Base-by-base conservation (phyloP, 1,140 invertebrate genomes). In the Heterodera carotae region DNA sequence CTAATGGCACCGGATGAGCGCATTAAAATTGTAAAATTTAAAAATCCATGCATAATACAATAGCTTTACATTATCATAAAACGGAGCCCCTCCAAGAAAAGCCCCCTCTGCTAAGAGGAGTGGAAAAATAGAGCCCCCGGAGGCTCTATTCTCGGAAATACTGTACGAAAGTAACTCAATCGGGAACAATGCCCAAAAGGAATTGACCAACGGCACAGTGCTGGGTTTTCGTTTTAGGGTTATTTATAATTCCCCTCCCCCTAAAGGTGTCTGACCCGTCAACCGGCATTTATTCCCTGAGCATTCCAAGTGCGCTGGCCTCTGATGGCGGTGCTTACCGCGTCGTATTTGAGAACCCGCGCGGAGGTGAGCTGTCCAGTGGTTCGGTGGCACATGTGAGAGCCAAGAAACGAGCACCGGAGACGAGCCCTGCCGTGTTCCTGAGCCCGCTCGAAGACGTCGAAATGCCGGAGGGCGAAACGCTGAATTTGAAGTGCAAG, bases 1-100 rank as follows among this genome's bases (percentile, higher is more conserved):
- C 92, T 92, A 85, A 82, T 96, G 1, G 93, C 91, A 89, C 92
- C 92, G 22, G 92, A 92, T 62, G 93, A 94, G 76, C 90, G 93
- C 7, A 31, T 56, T n/a, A 71, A 71, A 71, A 48, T 71, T 43
- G 69, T 71, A 48, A 56, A n/a, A n/a, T n/a, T n/a, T n/a, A n/a
- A n/a, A n/a, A n/a, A n/a, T n/a, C n/a, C n/a, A n/a, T n/a, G n/a
- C n/a, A n/a, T n/a, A n/a, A n/a, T n/a, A n/a, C n/a, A n/a, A n/a
- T n/a, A n/a, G n/a, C n/a, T n/a, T n/a, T n/a, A n/a, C n/a, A n/a
- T n/a, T n/a, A n/a, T n/a, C n/a, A n/a, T n/a, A n/a, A n/a, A n/a
- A n/a, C n/a, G n/a, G n/a, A n/a, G n/a, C n/a, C n/a, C n/a, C n/a
- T n/a, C n/a, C n/a, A n/a, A n/a, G n/a, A n/a, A n/a, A n/a, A n/a